Percentiles rank a stretch among this genome's conserved stretches.
phyloP scores from a whole-genome alignment of 2,888 invertebrate species.

The Helleia helle region DNA sequence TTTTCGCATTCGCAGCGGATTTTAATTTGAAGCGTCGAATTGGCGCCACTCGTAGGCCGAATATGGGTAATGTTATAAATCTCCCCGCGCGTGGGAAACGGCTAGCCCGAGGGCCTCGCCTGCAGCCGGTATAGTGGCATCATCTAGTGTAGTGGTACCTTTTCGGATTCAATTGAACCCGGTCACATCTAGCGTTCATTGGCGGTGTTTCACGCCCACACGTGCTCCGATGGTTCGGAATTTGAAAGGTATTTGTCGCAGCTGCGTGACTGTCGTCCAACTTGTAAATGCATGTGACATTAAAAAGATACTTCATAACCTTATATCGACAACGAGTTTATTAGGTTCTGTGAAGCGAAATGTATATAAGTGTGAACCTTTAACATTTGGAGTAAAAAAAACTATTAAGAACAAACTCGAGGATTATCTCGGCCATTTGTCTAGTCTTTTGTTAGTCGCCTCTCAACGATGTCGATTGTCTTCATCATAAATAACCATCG shows the following conservation, averaged over 20 bases:
- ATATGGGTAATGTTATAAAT: conserved; percentile 73
- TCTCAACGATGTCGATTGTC: conserved; percentile 40
- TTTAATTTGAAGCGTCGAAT: conserved; percentile 69
- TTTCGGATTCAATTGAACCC: conserved; percentile 50
- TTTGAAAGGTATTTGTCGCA: conserved; percentile 68
- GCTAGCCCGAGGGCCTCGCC: conserved; percentile 33
- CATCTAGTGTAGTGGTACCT: conserved; percentile 20
- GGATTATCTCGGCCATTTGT: conserved; percentile 66
- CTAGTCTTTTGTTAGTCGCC: conserved; percentile 54
- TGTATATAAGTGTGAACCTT: too few species aligned
- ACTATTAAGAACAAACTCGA: too few species aligned
- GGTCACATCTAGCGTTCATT: conserved; percentile 41
- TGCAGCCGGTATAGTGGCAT: conserved; percentile 21
- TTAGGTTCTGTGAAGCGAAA: conserved; percentile 11
- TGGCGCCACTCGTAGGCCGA: conserved; percentile 67
- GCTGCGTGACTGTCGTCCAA: conserved; percentile 40
- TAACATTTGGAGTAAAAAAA: too few species aligned
- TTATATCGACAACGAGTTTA: conserved; percentile 2
- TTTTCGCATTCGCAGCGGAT: conserved; percentile 56
- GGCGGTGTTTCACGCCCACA: conserved; percentile 55
- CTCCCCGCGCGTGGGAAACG: conserved; percentile 41
- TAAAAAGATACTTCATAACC: conserved; percentile 27
- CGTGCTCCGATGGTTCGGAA: conserved; percentile 50
- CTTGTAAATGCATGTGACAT: conserved; percentile 42
- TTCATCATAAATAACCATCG: conserved; percentile 64